These are phyloP conservation scores for Melanotaenia boesemani DNA, from an alignment of 2,797 vertebrate genomes.

Conservation along the genomic window DNA sequence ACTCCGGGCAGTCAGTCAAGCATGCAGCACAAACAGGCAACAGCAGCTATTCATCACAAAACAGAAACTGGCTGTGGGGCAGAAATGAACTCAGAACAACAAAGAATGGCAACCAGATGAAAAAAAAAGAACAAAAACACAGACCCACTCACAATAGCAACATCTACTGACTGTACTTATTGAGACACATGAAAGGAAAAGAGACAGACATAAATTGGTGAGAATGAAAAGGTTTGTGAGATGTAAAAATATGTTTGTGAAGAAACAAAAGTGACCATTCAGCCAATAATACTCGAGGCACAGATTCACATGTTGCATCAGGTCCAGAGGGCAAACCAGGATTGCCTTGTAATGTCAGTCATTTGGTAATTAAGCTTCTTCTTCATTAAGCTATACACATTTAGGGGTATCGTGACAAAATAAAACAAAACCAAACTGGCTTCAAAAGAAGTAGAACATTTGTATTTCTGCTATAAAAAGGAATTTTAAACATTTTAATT, in stretches of 20 bases:
- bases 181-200: conserved; percentile 8
- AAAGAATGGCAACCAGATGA: conserved; percentile 60
- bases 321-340: background rate
- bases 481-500: background rate
- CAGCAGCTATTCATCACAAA: conserved; percentile 44
- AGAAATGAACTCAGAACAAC: conserved; percentile 60
- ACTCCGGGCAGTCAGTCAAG: conserved; percentile 28
- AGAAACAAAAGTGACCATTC: background rate
- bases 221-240: conserved; percentile 2
- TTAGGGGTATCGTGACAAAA: background rate
- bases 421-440: background rate
- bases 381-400: background rate
- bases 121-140: conserved; percentile 48
- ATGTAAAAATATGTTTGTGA: conserved; percentile 1
- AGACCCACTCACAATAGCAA: conserved; percentile 15
- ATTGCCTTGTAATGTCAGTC: background rate
- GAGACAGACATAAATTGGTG: conserved; percentile 14
- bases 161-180: background rate
- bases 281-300: background rate
- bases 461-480: background rate
- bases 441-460: conserved; percentile 1
- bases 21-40: conserved; percentile 38
- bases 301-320: background rate
- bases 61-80: conserved; percentile 59
- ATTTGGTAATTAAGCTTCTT: conserved; percentile 4